Conservation (phyloP, 2,113 vertebrate species). For the Amia ocellicauda region DNA sequence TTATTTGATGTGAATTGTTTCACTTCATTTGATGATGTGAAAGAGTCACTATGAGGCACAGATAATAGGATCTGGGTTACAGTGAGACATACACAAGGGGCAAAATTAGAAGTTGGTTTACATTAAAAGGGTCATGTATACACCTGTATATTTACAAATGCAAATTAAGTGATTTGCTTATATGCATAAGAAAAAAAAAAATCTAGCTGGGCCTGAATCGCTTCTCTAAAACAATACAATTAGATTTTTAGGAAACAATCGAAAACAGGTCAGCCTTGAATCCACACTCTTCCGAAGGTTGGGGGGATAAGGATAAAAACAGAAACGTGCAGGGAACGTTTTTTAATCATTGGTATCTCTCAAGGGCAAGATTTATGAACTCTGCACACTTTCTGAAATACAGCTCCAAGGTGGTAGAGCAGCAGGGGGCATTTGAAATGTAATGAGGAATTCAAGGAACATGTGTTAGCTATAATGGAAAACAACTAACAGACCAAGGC, state of each 20-base stretch:
- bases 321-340: constrained; percentile 24
- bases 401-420: constrained; percentile 6
- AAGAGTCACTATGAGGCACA: too few species aligned
- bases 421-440: constrained; percentile 1
- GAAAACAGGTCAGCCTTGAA: constrained; percentile 15
- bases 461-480: constrained; percentile 12
- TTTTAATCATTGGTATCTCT: background rate
- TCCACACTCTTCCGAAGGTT: background rate
- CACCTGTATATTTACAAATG: too few species aligned
- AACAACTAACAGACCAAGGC: background rate
- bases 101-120: too few species aligned
- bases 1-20: too few species aligned
- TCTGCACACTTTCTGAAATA: constrained; percentile 9
- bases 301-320: too few species aligned
- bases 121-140: too few species aligned
- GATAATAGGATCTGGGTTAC: too few species aligned
- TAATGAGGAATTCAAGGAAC: background rate
- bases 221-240: constrained; percentile 10
- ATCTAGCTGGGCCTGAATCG: too few species aligned
- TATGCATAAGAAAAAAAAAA: too few species aligned
- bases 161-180: too few species aligned
- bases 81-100: too few species aligned
- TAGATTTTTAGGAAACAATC: constrained; percentile 8
- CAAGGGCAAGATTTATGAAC: constrained; percentile 20
- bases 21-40: too few species aligned